Base-by-base conservation (phyloP, 2,113 vertebrate species). In the Barnardius zonarius region DNA sequence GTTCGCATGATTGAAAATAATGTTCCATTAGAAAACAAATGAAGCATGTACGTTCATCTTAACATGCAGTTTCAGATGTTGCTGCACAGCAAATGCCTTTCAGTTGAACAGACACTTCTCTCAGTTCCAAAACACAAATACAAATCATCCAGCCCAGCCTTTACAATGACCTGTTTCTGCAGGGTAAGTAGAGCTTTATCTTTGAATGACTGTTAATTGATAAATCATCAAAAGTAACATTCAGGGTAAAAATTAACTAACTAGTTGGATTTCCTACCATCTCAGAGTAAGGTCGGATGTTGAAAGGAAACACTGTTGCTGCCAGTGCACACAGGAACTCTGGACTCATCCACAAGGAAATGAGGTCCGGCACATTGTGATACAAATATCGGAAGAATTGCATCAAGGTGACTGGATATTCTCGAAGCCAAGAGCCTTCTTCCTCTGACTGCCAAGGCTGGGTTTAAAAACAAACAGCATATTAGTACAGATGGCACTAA, bases 381-480 rank as follows among this genome's bases (percentile, higher is more conserved):
- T 99, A 99, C 22, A 99, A 98, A 77, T 99, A 99, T 55, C 99
- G 98, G 17, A 99, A 99, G 97, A 99, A 99, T 98, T 99, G 99
- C 99, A 99, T 99, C 97, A 99, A 97, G 7, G 99, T 99, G 91
- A 99, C 98, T 1, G 99, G 99, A 68, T 99, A 99, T 86, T 99
- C 99, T 70, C 99, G 98, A 59, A 99, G 98, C 99, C 99, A 99
- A 35, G 99, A 99, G 4, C 99, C 99, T 90, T 99, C 99, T 93
- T 99, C 99, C 97, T 99, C 99, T 0, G 99, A 99, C 95, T 99
- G 99, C 99, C 99, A 99, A 3, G 99, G 99, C 99, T 99, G 96
- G 15, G 27, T 69, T 41, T 49, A 31, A 62, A 95, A 49, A 84
- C 46, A 96, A 91, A 78, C 5, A 59, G 5, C 13, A 39, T 4